phyloP scores from a whole-genome alignment of 2,113 vertebrate genomes.

The Limnothrissa miodon region DNA sequence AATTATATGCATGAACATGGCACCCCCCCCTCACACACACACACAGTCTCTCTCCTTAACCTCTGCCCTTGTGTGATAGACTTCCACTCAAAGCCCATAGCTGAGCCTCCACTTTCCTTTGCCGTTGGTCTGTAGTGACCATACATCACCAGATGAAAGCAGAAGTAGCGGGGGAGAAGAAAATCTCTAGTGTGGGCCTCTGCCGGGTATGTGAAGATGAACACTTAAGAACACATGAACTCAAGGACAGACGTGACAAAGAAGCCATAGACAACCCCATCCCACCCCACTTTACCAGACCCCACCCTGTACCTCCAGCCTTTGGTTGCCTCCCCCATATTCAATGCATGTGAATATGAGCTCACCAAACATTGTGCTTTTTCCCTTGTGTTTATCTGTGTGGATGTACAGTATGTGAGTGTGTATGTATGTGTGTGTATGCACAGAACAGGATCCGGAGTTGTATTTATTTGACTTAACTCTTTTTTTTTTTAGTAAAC shows the following conservation, averaged over 20 bases:
- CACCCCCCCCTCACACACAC: conserved; percentile 30
- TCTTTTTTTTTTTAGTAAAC: conserved; percentile 12
- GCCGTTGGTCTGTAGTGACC: not conserved
- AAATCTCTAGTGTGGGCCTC: not conserved
- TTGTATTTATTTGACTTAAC: conserved; percentile 44
- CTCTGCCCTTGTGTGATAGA: conserved; percentile 47
- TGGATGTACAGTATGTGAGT: not conserved
- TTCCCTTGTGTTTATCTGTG: not conserved
- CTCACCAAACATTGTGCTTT: not conserved
- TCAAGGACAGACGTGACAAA: not conserved
- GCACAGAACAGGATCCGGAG: not conserved
- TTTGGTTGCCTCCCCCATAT: not conserved
- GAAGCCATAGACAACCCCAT: not conserved
- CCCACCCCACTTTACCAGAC: too few relatives aligned
- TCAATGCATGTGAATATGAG: conserved; percentile 57
- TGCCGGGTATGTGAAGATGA: not conserved
- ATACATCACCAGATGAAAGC: not conserved
- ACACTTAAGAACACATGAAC: not conserved
- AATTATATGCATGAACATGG: conserved; percentile 24
- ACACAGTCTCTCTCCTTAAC: conserved; percentile 53
- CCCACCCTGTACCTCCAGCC: not conserved
- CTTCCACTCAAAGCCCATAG: conserved; percentile 16
- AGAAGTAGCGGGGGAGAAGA: not conserved
- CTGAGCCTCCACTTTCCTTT: not conserved
- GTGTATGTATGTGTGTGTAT: not conserved